Percentiles rank a stretch among this genome's conserved stretches.
These are phyloP conservation scores for Drosophila asahinai DNA, from an alignment of 1,140 invertebrate genomes.

Conservation along the genomic window DNA sequence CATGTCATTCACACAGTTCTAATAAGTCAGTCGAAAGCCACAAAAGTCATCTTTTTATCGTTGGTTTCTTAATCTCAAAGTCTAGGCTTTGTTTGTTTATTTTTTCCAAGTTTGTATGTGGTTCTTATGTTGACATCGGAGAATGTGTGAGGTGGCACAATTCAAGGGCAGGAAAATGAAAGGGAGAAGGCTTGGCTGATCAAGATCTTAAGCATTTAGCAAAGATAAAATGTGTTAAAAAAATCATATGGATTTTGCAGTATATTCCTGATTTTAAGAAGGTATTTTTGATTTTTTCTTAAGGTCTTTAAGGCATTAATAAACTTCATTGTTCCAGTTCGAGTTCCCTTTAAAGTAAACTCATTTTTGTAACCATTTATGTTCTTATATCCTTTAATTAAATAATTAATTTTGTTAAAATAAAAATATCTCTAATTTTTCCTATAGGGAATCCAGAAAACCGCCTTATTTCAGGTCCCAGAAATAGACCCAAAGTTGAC, in stretches of 20 bases:
- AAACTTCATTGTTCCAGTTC: not conserved
- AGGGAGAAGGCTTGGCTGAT: conserved; percentile 14
- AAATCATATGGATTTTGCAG: too few species aligned
- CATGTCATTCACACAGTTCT: conserved; percentile 46
- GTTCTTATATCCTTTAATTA: not conserved
- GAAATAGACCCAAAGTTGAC: conserved; percentile 35
- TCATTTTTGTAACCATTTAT: too few species aligned
- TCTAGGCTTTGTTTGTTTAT: not conserved
- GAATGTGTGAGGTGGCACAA: conserved; percentile 3
- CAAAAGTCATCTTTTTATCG: conserved; percentile 26
- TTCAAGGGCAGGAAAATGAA: conserved; percentile 19
- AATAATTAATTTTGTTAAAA: too few species aligned
- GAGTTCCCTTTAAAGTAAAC: not conserved
- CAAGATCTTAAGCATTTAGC: not conserved
- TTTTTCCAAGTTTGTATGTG: not conserved
- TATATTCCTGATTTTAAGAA: not conserved
- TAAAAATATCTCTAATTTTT: not conserved
- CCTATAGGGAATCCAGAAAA: not conserved
- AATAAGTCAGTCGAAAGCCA: conserved; percentile 23
- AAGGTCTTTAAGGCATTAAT: not conserved
- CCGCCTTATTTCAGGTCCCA: not conserved
- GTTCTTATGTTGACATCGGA: not conserved
- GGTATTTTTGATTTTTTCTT: not conserved
- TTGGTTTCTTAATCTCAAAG: not conserved
- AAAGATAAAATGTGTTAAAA: too few species aligned